Evolutionary conservation across 1,140 invertebrate genomes (phyloP).

Genomic region (Eciton burchellii): DNA sequence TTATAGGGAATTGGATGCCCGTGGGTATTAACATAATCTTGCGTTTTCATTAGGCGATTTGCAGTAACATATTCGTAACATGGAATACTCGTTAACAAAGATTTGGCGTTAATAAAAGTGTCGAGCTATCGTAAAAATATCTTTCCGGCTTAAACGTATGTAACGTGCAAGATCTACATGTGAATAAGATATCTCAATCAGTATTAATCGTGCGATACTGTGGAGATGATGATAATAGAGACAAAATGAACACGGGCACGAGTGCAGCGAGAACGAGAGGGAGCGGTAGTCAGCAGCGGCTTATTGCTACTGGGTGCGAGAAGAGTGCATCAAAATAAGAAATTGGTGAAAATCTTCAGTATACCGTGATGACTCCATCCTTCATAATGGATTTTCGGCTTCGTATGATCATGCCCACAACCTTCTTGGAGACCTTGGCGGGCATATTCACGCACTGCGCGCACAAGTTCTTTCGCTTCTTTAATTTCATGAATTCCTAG

Average conservation of each 20-base stretch:
- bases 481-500: conserved; percentile 85
- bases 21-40: no score
- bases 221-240: conserved; percentile 2
- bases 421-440: conserved; percentile 87
- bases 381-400: conserved; percentile 90
- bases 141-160: no score
- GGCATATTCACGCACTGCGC: conserved; percentile 87
- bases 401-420: conserved; percentile 90
- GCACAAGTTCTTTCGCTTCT: conserved; percentile 85
- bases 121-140: no score
- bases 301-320: background rate
- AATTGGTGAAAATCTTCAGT: conserved; percentile 77
- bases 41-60: no score
- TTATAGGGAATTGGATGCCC: no score
- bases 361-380: conserved; percentile 90
- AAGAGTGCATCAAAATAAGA: background rate
- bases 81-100: no score
- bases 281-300: background rate
- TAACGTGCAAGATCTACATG: no score
- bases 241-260: background rate
- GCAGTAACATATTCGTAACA: no score
- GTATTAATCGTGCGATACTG: background rate
- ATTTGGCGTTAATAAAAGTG: no score
- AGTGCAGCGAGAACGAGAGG: background rate
- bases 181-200: no score